Conservation (phyloP, 2,797 vertebrate genomes). For the Enteromius unitaeniatus region DNA sequence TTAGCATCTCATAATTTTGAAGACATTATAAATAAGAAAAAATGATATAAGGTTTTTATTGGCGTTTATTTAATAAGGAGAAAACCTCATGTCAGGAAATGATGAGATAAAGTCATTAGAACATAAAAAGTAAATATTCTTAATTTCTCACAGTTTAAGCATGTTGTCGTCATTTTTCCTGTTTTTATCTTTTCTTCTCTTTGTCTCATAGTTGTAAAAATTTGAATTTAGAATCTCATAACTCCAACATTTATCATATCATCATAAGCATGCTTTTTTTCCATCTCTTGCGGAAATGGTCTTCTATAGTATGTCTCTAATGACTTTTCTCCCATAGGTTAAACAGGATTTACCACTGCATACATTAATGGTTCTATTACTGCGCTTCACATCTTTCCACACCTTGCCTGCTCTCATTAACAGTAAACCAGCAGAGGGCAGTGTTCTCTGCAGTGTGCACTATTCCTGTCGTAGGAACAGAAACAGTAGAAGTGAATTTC, state of each 20-base stretch:
- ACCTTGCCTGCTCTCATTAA: neutral
- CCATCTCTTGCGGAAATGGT: neutral
- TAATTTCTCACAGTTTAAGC: neutral
- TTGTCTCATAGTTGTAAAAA: neutral
- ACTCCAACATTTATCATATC: no score
- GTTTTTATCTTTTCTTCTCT: neutral
- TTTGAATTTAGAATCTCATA: neutral
- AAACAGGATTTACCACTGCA: neutral
- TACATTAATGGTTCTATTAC: neutral
- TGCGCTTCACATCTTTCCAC: neutral
- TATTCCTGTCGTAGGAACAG: neutral
- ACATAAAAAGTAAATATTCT: neutral
- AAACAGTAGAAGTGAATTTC: neutral
- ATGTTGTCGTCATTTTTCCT: neutral
- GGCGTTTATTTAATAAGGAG: neutral
- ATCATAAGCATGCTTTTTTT: neutral
- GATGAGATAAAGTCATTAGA: neutral
- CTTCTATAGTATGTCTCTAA: neutral
- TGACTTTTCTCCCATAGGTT: neutral
- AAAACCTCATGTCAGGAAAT: neutral
- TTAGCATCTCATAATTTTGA: neutral
- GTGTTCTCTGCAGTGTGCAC: constrained; percentile 14
- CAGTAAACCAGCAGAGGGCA: constrained; percentile 42
- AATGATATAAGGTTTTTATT: neutral
- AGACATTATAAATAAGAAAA: neutral